These are phyloP conservation scores for Drosophila limbata DNA, from an alignment of 2,888 invertebrate genomes.

Conservation along the genomic window DNA sequence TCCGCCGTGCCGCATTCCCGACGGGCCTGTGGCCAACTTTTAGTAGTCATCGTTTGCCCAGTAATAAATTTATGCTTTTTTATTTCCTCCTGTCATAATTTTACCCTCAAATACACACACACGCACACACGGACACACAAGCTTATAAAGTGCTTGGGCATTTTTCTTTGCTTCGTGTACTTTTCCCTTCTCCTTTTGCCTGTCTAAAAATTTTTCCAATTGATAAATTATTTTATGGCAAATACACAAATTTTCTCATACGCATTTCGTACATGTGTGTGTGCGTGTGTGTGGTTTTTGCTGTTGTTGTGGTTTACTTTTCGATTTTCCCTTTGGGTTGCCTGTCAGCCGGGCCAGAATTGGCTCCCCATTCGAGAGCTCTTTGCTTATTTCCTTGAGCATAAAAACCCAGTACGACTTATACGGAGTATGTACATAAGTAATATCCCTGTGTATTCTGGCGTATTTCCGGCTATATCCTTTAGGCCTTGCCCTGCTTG, in stretches of 20 bases:
- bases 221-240: slow-evolving; percentile 82
- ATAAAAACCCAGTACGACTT: slow-evolving; percentile 38
- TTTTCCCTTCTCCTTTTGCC: slow-evolving; percentile 15
- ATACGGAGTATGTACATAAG: slow-evolving; percentile 47
- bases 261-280: slow-evolving; percentile 47
- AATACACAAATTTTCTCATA: slow-evolving; percentile 79
- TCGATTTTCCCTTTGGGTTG: slow-evolving; percentile 51
- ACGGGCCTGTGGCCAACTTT: slow-evolving; percentile 79
- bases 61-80: slow-evolving; percentile 82
- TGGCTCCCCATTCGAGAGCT: slow-evolving; percentile 31
- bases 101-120: slow-evolving; percentile 74
- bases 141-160: slow-evolving; percentile 65
- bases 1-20: slow-evolving; percentile 50
- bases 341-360: slow-evolving; percentile 24
- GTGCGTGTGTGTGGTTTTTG: slow-evolving; percentile 40
- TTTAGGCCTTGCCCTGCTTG: slow-evolving; percentile 45
- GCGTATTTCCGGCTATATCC: slow-evolving; percentile 68
- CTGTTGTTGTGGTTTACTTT: slow-evolving; percentile 55
- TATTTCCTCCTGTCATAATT: slow-evolving; percentile 83
- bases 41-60: slow-evolving; percentile 78
- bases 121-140: slow-evolving; percentile 23
- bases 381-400: slow-evolving; percentile 64
- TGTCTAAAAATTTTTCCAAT: slow-evolving; percentile 76
- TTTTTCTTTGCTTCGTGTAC: slow-evolving; percentile 61
- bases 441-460: slow-evolving; percentile 70